Conservation (phyloP, 2,113 vertebrate genomes). For the Callospermophilus lateralis region DNA sequence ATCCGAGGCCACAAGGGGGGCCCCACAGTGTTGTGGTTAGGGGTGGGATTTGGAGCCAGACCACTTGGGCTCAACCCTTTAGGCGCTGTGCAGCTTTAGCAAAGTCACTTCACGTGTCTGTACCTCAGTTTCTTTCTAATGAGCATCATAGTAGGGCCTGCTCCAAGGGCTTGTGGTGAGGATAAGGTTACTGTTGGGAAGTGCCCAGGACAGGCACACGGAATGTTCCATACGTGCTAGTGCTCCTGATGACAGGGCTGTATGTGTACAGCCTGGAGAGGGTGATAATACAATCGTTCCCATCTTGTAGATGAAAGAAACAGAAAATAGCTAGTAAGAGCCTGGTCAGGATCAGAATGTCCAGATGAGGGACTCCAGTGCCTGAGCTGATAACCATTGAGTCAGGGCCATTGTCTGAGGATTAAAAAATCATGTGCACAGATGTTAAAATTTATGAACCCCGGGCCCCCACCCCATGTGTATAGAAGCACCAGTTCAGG, state of each 20-base stretch:
- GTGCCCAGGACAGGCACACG: background rate
- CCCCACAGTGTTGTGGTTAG: fast-evolving
- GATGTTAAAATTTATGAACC: background rate
- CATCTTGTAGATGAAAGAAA: background rate
- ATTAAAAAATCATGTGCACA: background rate
- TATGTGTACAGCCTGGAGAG: background rate
- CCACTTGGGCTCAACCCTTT: background rate
- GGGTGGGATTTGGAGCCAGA: background rate
- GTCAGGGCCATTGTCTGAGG: background rate
- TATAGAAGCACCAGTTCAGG: background rate
- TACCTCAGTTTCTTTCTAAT: background rate
- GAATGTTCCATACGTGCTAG: fast-evolving
- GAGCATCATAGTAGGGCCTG: background rate
- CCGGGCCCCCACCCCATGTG: fast-evolving
- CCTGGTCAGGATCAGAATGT: background rate
- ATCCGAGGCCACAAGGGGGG: background rate
- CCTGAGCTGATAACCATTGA: background rate
- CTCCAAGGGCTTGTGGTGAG: background rate
- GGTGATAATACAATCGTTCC: background rate
- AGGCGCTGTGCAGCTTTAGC: background rate
- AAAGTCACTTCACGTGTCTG: background rate
- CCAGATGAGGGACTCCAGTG: background rate
- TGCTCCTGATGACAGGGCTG: fast-evolving
- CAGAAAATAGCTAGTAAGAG: background rate
- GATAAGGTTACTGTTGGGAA: background rate